Evolutionary conservation across 2,113 vertebrate species (phyloP), one percentile per base, ranked within the genome.

Genomic region (Phodopus roborovskii): DNA sequence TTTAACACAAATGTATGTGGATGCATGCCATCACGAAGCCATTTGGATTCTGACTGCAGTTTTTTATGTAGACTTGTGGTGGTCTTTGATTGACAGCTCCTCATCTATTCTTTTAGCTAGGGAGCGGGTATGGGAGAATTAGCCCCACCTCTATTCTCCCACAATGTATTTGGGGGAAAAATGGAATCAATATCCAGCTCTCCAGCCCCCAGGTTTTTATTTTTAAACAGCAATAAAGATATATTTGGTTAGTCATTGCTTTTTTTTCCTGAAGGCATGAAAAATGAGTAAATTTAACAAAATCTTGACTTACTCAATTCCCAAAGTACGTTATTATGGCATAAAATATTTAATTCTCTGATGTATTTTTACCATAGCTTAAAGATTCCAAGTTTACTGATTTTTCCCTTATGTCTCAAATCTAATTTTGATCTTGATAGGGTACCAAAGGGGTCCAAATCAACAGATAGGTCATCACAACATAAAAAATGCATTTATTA

Each of bases 181-280:
- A 74, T 12, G 26, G 15, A 88, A 77, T 56, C 73, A 45, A 58
- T 20, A 74, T 26, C 12, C 7, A n/a, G 77, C 26, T 36, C 78
- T 87, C 79, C 77, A 94, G 70, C 60, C 83, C 50, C 64, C 16
- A 19, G 39, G 28, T 30, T 64, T 87, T 78, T 87, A 70, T 58
- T 88, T 92, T 75, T 82, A 50, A 92, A 79, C 42, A 95, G 62
- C 13, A 74, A 3, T 68, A 89, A 97, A 96, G 28, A 85, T 64
- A 39, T 45, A 84, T 90, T 82, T 97, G 50, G 33, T 24, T 28
- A 19, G 88, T 78, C 33, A 83, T 7, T 87, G 33, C 11, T 87
- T 16, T 45, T 86, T 70, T 39, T 28, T 62, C 22, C 22, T 78
- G 16, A 33, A 71, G 56, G 16, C 20, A 83, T 50, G 39, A 81